These are phyloP conservation scores for Brachyrhaphis roseni DNA, from an alignment of 2,797 vertebrate genomes.

Conservation along the genomic window DNA sequence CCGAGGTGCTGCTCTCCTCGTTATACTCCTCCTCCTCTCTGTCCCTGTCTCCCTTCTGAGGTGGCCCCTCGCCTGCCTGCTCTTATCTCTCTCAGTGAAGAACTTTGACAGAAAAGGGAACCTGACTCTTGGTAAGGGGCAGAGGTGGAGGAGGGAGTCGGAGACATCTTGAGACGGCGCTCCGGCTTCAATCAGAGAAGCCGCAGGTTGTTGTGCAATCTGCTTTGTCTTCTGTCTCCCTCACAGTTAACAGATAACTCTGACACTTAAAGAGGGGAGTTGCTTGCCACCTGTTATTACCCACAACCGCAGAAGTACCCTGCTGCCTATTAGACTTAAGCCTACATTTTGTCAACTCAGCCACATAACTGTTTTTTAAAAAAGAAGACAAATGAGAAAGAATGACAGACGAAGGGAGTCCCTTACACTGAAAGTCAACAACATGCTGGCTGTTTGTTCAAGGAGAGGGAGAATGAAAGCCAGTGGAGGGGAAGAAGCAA, in stretches of 20 bases:
- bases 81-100: slow-evolving; percentile 72
- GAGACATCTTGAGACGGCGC: slow-evolving; percentile 46
- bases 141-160: slow-evolving; percentile 59
- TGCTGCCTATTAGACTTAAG: slow-evolving; percentile 22
- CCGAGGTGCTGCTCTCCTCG: slow-evolving; percentile 59
- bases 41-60: slow-evolving; percentile 37
- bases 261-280: slow-evolving; percentile 7
- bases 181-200: slow-evolving; percentile 39
- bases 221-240: slow-evolving; percentile 43
- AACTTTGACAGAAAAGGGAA: slow-evolving; percentile 79
- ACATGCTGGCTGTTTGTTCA: slow-evolving; percentile 38
- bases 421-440: slow-evolving; percentile 44
- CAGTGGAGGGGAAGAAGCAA: slow-evolving; percentile 36
- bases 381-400: slow-evolving; percentile 11
- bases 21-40: slow-evolving; percentile 41
- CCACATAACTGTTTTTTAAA: slow-evolving; percentile 20
- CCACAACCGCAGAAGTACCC: not conserved
- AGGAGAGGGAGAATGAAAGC: slow-evolving; percentile 43
- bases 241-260: slow-evolving; percentile 15
- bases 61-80: slow-evolving; percentile 53
- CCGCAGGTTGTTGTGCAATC: slow-evolving; percentile 55
- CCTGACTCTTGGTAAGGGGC: slow-evolving; percentile 71
- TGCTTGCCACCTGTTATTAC: slow-evolving; percentile 14
- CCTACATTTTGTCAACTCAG: slow-evolving; percentile 27
- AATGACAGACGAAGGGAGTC: slow-evolving; percentile 21